Conservation (phyloP, 2,888 invertebrate genomes). For the Ectropis crepuscularia region DNA sequence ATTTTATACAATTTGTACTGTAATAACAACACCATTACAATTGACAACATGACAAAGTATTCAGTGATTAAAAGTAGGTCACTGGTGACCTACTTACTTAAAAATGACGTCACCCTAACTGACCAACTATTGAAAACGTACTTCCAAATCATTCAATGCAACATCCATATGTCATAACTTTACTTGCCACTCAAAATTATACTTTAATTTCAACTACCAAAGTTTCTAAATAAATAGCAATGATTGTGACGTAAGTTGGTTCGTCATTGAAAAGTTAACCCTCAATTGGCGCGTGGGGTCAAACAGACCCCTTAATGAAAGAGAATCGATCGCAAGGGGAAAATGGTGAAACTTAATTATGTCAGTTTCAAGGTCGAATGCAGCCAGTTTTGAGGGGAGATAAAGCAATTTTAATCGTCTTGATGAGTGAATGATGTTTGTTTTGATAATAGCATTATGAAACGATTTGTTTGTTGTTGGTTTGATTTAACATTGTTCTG, state of each 20-base stretch:
- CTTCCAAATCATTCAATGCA: constrained; percentile 22
- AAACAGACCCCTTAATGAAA: constrained; percentile 67
- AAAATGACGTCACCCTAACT: constrained; percentile 41
- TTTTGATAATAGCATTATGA: constrained; percentile 13
- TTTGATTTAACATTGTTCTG: neutral
- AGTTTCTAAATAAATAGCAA: constrained; percentile 39
- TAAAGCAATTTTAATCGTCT: constrained; percentile 33
- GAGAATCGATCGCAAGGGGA: constrained; percentile 69
- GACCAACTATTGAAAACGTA: constrained; percentile 35
- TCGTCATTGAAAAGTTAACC: constrained; percentile 48
- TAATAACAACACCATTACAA: no score
- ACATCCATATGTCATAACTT: constrained; percentile 2
- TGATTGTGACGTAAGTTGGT: constrained; percentile 29
- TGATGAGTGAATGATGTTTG: constrained; percentile 21
- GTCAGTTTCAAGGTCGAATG: constrained; percentile 74
- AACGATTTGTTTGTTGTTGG: constrained; percentile 11
- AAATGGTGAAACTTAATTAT: constrained; percentile 66
- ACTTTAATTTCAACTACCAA: constrained; percentile 33
- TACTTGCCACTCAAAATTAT: constrained; percentile 34
- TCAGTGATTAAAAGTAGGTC: constrained; percentile 27
- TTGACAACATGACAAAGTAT: constrained; percentile 15
- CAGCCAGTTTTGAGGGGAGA: constrained; percentile 34
- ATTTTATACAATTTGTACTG: no score
- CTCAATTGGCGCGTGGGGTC: constrained; percentile 55
- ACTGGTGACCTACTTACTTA: constrained; percentile 52